phyloP scores from a whole-genome alignment of 2,888 invertebrate genomes.

The Lycophotia porphyrea region DNA sequence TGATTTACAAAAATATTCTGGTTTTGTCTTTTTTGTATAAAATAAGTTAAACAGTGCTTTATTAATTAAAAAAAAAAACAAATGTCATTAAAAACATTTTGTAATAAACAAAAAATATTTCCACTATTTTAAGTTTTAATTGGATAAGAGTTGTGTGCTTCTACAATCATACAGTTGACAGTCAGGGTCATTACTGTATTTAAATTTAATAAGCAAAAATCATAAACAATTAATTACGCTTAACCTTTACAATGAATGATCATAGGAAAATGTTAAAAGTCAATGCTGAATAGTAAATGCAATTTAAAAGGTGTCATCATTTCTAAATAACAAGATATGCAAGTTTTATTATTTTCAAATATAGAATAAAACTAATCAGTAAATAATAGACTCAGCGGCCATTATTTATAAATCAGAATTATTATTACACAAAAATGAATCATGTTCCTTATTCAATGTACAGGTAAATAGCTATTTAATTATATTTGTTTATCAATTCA shows the following conservation, averaged over 20 bases:
- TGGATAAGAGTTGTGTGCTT: background rate
- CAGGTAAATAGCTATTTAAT: slow-evolving; percentile 45
- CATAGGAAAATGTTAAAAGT: slow-evolving; percentile 10
- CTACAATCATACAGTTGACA: no score
- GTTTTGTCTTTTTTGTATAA: background rate
- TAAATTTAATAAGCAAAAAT: background rate
- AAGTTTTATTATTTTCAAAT: slow-evolving; percentile 36
- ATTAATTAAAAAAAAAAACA: no score
- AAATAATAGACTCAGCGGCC: slow-evolving; percentile 12
- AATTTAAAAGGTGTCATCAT: slow-evolving; percentile 2
- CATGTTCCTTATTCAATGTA: slow-evolving; percentile 6
- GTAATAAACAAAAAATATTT: background rate
- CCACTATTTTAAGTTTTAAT: background rate
- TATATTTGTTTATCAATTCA: slow-evolving; percentile 53
- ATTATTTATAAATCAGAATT: slow-evolving; percentile 29
- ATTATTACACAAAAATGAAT: slow-evolving; percentile 27
- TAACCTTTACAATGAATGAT: slow-evolving; percentile 16
- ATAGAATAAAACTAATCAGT: slow-evolving; percentile 4
- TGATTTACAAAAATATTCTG: background rate
- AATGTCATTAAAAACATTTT: background rate
- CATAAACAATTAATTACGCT: background rate
- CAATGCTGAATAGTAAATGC: slow-evolving; percentile 18
- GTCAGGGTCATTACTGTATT: background rate
- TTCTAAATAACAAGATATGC: slow-evolving; percentile 6
- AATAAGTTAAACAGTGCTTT: background rate